Base-by-base conservation (phyloP, 1,140 invertebrate species). In the Bombyx mandarina region DNA sequence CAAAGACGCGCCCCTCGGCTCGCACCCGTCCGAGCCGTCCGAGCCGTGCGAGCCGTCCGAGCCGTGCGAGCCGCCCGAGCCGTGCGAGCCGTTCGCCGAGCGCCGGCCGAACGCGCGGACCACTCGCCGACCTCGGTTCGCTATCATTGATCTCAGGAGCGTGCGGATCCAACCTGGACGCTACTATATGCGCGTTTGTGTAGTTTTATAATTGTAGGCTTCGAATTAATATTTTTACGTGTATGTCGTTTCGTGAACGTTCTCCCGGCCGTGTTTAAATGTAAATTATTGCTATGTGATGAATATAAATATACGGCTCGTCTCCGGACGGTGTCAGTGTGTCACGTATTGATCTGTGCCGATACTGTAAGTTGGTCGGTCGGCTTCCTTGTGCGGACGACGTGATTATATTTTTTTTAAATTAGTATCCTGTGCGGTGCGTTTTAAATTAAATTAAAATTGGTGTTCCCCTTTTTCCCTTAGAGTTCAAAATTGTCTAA, bases 121-220 rank as follows among this genome's bases (percentile, higher is more conserved):
- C 12, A 18, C 12, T 35, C 26, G 26, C 26, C 26, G 26, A 5
- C 26, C 26, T 35, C 73, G 65, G 78, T 82, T 79, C 71, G 81
- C 79, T 82, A 77, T 79, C 70, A 81, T 73, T 86, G 83, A 84
- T 86, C 81, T 86, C 81, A 86, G 79, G 75, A 82, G 75, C 63
- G 63, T 74, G 70, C 60, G 62, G 62, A 65, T 56, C 57, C 63
- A 69, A 61, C 69, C 68, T 72, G 82, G 74, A 86, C 82, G 82
- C 82, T 86, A 79, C 83, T 76, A 35, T 35, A 35, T 79, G 82
- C 73, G 82, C 79, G 82, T 83, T 83, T 58, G 73, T 58, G 79
- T 82, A 81, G 79, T 81, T 10, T 47, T 47, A 47, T 47, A 35
- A 51, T 10, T 67, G 75, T 82, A 82, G 72, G 78, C 81, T 82